Conservation (phyloP, 2,113 vertebrate species). For the Calidris pugnax region DNA sequence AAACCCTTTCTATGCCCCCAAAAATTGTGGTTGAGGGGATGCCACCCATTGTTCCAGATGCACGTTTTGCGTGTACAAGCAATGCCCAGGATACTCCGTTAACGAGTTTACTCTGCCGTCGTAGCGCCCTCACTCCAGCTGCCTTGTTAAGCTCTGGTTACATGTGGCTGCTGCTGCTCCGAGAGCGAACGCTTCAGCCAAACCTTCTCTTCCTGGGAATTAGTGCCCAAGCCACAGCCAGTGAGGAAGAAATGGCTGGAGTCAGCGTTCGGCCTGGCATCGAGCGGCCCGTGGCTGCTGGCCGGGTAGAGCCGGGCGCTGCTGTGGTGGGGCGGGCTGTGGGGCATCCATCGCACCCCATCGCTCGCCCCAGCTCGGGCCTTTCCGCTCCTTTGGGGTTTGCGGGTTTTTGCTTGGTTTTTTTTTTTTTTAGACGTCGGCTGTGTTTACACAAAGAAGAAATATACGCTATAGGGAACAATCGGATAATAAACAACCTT, state of each 20-base stretch:
- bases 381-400: neutral
- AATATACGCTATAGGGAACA: neutral
- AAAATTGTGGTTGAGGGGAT: neutral
- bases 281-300: accelerated
- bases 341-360: neutral
- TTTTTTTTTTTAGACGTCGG: neutral
- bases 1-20: neutral
- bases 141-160: neutral
- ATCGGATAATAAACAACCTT: slow-evolving; percentile 7
- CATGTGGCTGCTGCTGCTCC: neutral
- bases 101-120: accelerated
- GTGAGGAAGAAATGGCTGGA: accelerated
- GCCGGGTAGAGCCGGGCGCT: accelerated
- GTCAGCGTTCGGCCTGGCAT: neutral
- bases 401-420: neutral
- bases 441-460: slow-evolving; percentile 32
- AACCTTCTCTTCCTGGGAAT: neutral
- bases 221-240: neutral
- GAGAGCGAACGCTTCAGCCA: neutral
- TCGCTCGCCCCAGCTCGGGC: neutral
- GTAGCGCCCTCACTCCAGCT: accelerated
- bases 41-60: neutral
- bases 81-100: neutral
- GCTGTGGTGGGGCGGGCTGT: accelerated
- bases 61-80: neutral